Evolutionary conservation across 2,797 vertebrate genomes (phyloP).

Genomic region (Trachurus trachurus): DNA sequence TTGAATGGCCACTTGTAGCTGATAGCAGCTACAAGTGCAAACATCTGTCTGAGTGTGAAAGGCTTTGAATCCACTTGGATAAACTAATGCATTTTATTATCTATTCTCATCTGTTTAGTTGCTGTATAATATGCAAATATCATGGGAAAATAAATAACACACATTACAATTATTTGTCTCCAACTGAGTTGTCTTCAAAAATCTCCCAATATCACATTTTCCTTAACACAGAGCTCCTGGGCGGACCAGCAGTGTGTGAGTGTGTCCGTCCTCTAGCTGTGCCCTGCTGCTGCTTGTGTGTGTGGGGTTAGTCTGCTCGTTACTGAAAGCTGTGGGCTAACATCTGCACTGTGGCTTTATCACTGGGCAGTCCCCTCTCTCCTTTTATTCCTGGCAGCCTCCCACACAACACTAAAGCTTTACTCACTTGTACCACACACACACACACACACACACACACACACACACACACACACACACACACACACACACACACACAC

Average conservation of each 20-base stretch:
- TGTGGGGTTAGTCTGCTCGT: constrained; percentile 14
- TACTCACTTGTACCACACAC: not conserved
- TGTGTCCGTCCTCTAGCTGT: constrained; percentile 4
- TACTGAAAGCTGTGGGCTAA: constrained; percentile 6
- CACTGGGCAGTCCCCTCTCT: not conserved
- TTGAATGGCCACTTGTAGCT: too few species aligned
- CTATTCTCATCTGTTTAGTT: not conserved
- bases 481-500: not conserved
- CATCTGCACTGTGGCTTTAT: constrained; percentile 25
- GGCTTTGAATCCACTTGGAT: not conserved
- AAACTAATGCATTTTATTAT: not conserved
- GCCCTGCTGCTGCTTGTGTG: not conserved
- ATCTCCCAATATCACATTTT: not conserved
- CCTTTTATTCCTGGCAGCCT: constrained; percentile 3
- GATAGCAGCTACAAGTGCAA: not conserved
- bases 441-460: not conserved
- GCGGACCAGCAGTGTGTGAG: constrained; percentile 12
- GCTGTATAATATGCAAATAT: too few species aligned
- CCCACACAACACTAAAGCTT: not conserved
- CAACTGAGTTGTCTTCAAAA: not conserved
- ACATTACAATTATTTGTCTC: not conserved
- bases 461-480: not conserved
- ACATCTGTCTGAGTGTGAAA: not conserved
- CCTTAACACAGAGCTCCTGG: not conserved
- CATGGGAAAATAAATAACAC: not conserved